phyloP scores from a whole-genome alignment of 2,888 invertebrate genomes.

The Volucella inflata region DNA sequence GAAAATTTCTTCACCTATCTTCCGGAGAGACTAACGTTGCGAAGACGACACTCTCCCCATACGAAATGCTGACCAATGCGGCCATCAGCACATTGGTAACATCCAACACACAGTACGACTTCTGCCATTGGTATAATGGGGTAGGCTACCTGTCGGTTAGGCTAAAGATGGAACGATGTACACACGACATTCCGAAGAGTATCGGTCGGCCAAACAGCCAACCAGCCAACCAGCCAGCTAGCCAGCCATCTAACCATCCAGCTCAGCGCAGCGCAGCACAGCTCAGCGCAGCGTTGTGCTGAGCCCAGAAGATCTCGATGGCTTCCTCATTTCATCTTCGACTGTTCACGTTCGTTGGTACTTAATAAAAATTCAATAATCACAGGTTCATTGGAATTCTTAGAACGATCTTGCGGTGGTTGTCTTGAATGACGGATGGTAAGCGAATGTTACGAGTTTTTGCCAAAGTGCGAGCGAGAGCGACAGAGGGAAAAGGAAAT shows the following conservation, averaged over 20 bases:
- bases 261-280: no score
- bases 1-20: slow-evolving; percentile 75
- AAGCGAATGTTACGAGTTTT: slow-evolving; percentile 19
- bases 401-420: slow-evolving; percentile 74
- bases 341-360: slow-evolving; percentile 74
- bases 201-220: slow-evolving; percentile 22
- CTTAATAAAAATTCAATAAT: slow-evolving; percentile 76
- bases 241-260: no score
- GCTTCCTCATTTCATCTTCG: slow-evolving; percentile 76
- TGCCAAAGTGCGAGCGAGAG: slow-evolving; percentile 57
- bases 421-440: slow-evolving; percentile 74
- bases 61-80: slow-evolving; percentile 72
- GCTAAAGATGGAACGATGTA: slow-evolving; percentile 75
- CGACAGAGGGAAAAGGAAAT: slow-evolving; percentile 71
- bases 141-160: slow-evolving; percentile 62
- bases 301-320: slow-evolving; percentile 75
- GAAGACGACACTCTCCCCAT: slow-evolving; percentile 73
- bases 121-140: slow-evolving; percentile 52
- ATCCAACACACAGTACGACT: slow-evolving; percentile 50
- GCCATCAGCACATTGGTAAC: slow-evolving; percentile 69
- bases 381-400: slow-evolving; percentile 75
- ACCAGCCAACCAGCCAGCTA: no score
- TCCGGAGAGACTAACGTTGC: slow-evolving; percentile 74
- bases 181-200: slow-evolving; percentile 71
- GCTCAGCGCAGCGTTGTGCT: slow-evolving; percentile 51